Conservation (phyloP, 1,140 invertebrate genomes). For the Procambarus virginalis region DNA sequence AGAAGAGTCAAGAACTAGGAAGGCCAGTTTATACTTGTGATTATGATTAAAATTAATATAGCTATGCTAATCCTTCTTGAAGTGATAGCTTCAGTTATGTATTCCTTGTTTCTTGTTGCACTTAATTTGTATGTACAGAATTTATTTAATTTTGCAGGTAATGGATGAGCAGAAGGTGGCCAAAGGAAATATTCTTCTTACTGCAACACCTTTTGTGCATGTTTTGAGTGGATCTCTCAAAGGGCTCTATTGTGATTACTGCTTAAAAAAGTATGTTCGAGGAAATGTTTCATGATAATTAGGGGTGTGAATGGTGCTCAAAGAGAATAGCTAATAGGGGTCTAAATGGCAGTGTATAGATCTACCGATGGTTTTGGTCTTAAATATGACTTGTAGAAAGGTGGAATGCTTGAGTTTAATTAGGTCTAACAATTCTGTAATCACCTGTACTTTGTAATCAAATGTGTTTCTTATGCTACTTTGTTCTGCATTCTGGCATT, state of each 20-base stretch:
- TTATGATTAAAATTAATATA: neutral
- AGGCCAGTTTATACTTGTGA: neutral
- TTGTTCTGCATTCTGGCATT: too few relatives aligned
- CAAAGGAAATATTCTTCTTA: conserved; percentile 13
- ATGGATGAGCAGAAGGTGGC: neutral
- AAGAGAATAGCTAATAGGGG: too few relatives aligned
- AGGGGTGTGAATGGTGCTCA: too few relatives aligned
- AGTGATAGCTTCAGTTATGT: neutral
- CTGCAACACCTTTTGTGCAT: conserved; percentile 10
- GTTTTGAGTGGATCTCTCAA: conserved; percentile 17
- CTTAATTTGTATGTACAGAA: neutral
- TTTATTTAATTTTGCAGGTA: neutral
- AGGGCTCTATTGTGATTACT: conserved; percentile 25
- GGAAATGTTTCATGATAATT: neutral
- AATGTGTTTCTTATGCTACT: too few relatives aligned
- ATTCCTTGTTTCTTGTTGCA: neutral
- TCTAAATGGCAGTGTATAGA: too few relatives aligned
- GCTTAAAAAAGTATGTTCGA: conserved; percentile 15
- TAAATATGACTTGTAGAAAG: too few relatives aligned
- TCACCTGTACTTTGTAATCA: too few relatives aligned
- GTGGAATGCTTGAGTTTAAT: too few relatives aligned
- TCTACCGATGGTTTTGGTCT: too few relatives aligned
- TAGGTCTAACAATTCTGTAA: too few relatives aligned
- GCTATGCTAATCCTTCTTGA: neutral
- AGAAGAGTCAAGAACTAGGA: neutral